Evolutionary conservation across 1,140 invertebrate species (phyloP), one percentile per base, ranked within the genome.

Genomic region (Habropoda laboriosa): DNA sequence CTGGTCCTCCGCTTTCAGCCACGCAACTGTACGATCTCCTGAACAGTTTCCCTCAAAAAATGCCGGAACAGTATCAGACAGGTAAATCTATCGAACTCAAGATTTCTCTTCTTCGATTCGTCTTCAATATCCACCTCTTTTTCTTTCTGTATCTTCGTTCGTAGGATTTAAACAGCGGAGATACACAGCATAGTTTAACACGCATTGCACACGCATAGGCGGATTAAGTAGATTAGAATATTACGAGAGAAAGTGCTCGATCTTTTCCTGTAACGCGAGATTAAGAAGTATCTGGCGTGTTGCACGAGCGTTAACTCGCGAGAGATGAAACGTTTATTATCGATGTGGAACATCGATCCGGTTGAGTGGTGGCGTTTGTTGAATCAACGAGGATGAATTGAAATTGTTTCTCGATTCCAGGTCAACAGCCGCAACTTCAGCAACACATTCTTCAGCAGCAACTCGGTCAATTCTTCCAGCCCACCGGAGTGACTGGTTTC

Each of bases 21-120:
- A 92, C 93, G 30, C 94, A 95, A 78, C 84, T 95, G 3, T 94
- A 94, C 80, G 92, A 93, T 38, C 85, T 95, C 3, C 81, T 95
- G 10, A 93, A 94, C 75, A 93, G 92, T 24, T 92, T 93, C 64
- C 93, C 94, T 0, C 90, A 94, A 35, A 94, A 94, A 80, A 82
- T 94, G 10, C 88, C 90, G 3, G 89, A 93, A 0, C 92, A 93
- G 40, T 94, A 92, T 85, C 63, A 74, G 7, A 64, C 79, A 35
- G 89, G 90, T 86, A 73, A 13, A 3, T 45, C n/a, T n/a, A n/a
- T 35, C 30, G 1, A 18, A 16, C 12, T 10, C 0, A 12, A 24
- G 4, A 30, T 16, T 18, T 38, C 5, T 18, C 35, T 30, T 27
- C 5, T n/a, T 35, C 18, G 0, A 5, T 12, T n/a, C n/a, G n/a